These are phyloP conservation scores for Eretmodus cyanostictus DNA, from an alignment of 2,113 vertebrate genomes.

Conservation along the genomic window DNA sequence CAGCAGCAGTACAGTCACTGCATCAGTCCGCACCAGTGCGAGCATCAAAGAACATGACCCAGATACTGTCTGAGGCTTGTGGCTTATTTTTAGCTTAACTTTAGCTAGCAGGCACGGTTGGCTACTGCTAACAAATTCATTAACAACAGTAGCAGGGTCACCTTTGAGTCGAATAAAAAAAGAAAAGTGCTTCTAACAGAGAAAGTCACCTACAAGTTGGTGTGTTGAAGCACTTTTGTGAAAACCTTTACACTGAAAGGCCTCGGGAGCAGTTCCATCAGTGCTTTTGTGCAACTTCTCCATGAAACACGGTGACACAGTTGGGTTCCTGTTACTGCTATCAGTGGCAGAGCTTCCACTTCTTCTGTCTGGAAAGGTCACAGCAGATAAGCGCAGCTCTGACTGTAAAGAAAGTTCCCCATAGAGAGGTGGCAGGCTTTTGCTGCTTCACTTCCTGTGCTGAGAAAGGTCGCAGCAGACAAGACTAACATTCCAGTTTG, in stretches of 20 bases:
- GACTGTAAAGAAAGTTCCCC: neutral
- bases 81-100: slow-evolving; percentile 38
- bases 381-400: neutral
- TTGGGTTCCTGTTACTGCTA: slow-evolving; percentile 15
- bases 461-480: slow-evolving; percentile 48
- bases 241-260: neutral
- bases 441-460: slow-evolving; percentile 38
- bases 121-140: slow-evolving; percentile 6
- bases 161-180: neutral
- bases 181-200: neutral
- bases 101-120: slow-evolving; percentile 12
- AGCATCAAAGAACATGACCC: slow-evolving; percentile 44
- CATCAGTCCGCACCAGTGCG: slow-evolving; percentile 5
- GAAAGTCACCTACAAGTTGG: neutral
- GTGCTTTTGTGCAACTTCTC: neutral
- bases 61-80: slow-evolving; percentile 15
- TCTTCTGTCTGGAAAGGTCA: slow-evolving; percentile 39
- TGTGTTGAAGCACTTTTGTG: neutral
- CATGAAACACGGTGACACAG: neutral
- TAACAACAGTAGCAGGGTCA: neutral
- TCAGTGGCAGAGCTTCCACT: slow-evolving; percentile 12
- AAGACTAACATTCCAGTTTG: slow-evolving; percentile 47
- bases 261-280: neutral
- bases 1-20: neutral
- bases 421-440: neutral